A percentile compares a stretch with the other conserved stretches of the same genome.
These are phyloP conservation scores for Ichneumon xanthorius DNA, from an alignment of 2,888 invertebrate species.

Conservation along the genomic window DNA sequence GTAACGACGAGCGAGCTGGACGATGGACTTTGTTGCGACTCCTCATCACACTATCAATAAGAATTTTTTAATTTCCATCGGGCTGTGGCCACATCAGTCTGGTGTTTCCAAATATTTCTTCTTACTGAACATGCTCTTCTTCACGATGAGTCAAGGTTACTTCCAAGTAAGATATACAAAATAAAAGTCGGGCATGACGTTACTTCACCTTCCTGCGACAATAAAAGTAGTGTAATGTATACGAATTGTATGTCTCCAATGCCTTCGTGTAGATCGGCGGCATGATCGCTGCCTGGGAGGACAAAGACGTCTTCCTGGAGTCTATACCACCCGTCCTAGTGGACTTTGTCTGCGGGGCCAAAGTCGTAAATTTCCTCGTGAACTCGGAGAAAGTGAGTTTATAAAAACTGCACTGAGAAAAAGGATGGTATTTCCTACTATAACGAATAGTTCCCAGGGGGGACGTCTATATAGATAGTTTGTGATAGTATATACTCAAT, in stretches of 20 bases:
- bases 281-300: conserved; percentile 70
- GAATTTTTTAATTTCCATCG: conserved; percentile 68
- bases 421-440: too few species aligned
- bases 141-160: conserved; percentile 67
- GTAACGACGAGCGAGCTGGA: conserved; percentile 21
- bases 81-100: conserved; percentile 76
- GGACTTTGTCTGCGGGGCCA: conserved; percentile 64
- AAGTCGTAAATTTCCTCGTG: conserved; percentile 63
- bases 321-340: conserved; percentile 69
- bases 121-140: conserved; percentile 64
- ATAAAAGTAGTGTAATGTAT: not conserved
- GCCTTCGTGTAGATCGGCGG: conserved; percentile 63
- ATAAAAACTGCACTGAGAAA: not conserved
- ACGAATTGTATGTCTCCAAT: not conserved
- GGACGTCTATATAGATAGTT: too few species aligned
- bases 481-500: too few species aligned
- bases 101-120: conserved; percentile 65
- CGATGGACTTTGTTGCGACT: conserved; percentile 65
- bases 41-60: conserved; percentile 65
- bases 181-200: not conserved
- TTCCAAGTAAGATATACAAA: conserved; percentile 71
- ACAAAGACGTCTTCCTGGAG: conserved; percentile 69
- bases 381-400: conserved; percentile 65
- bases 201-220: not conserved
- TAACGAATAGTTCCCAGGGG: too few species aligned